These are phyloP conservation scores for Porites cylindrica DNA, from an alignment of 92 coral and sea anemone species.

Conservation along the genomic window DNA sequence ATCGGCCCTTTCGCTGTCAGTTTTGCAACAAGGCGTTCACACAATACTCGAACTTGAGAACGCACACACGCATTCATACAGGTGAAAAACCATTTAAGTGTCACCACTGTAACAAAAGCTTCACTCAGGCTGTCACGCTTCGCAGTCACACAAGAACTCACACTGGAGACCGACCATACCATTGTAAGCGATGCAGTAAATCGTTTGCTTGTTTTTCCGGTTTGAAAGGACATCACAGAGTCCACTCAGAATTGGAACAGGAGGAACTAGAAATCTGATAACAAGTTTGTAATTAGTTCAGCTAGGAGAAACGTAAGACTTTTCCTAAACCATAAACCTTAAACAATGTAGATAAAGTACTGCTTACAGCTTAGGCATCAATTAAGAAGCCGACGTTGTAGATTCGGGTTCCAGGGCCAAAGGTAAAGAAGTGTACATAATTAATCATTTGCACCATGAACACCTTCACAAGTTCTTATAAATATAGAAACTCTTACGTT, in stretches of 20 bases:
- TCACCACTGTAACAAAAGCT: constrained; percentile 94
- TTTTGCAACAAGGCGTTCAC: constrained; percentile 98
- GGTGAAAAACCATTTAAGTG: constrained; percentile 98
- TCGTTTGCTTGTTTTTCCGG: constrained; percentile 99
- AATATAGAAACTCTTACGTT: neutral
- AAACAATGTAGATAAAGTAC: neutral
- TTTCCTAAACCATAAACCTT: neutral
- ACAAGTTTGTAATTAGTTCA: neutral
- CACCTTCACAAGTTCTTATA: constrained; percentile 4
- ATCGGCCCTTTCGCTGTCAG: constrained; percentile 97
- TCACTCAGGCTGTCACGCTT: constrained; percentile 99
- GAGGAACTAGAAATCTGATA: constrained; percentile 45
- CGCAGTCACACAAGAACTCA: constrained; percentile 99
- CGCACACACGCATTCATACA: constrained; percentile 98
- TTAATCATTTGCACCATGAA: neutral
- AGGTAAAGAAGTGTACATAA: neutral
- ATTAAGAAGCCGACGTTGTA: neutral
- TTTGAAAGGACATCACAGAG: constrained; percentile 92
- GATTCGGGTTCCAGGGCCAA: neutral
- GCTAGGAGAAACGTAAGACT: neutral
- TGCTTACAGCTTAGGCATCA: neutral
- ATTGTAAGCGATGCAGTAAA: constrained; percentile 94
- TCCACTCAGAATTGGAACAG: constrained; percentile 80
- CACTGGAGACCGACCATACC: constrained; percentile 93
- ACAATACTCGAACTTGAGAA: constrained; percentile 96